Percentiles rank a stretch among this genome's conserved stretches.
Evolutionary conservation across 2,797 vertebrate species (phyloP).

Genomic region (Scolopax rusticola): DNA sequence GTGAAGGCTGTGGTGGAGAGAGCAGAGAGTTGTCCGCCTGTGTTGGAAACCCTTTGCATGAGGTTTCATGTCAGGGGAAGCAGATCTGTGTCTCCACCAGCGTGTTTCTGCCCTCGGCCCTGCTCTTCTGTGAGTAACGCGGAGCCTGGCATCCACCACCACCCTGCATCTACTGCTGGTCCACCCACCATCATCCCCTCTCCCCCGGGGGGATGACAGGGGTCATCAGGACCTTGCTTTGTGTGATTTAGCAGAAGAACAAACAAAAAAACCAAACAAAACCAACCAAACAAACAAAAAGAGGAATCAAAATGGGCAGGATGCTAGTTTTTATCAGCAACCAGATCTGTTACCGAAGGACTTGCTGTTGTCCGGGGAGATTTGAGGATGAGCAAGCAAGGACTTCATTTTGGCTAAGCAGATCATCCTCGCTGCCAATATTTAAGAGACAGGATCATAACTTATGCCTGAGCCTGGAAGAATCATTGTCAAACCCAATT

Average conservation of each 20-base stretch:
- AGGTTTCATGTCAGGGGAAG: not conserved
- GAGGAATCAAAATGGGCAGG: not conserved
- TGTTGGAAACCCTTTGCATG: not conserved
- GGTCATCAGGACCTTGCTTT: not conserved
- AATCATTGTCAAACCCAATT: constrained; percentile 34
- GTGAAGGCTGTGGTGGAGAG: not conserved
- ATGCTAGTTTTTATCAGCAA: not conserved
- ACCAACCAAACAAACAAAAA: not conserved
- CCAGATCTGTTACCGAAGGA: not conserved
- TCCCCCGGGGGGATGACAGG: not conserved
- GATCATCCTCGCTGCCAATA: not conserved
- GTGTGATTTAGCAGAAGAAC: not conserved
- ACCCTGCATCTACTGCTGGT: not conserved
- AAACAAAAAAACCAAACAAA: no score
- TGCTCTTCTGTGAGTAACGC: not conserved
- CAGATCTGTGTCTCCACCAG: not conserved
- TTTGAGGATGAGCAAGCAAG: not conserved
- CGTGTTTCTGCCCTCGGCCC: not conserved
- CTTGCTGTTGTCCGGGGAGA: not conserved
- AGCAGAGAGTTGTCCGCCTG: not conserved
- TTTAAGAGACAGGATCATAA: constrained; percentile 31
- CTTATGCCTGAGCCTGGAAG: not conserved
- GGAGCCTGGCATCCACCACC: accelerated
- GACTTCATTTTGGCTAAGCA: constrained; percentile 11
- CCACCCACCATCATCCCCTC: not conserved